Conservation (phyloP, 2,113 vertebrate genomes). For the Dascyllus trimaculatus region DNA sequence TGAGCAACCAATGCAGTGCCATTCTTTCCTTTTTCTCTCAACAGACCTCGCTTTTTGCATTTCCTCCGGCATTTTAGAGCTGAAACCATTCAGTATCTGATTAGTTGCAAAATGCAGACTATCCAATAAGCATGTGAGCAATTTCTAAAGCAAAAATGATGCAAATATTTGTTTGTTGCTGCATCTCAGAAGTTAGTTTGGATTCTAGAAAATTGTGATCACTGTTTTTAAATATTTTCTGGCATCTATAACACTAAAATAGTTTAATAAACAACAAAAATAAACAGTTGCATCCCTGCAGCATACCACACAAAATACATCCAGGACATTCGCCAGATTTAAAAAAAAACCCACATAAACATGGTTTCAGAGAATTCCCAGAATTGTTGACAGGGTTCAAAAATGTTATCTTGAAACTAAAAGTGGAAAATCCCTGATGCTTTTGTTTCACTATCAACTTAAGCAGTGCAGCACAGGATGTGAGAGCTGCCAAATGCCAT, state of each 20-base stretch:
- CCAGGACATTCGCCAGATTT: not conserved
- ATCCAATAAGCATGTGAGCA: no score
- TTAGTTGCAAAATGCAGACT: no score
- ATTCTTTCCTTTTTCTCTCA: no score
- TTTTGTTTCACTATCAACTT: slow-evolving; percentile 25
- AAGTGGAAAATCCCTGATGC: slow-evolving; percentile 37
- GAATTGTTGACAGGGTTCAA: slow-evolving; percentile 34
- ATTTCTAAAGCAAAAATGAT: no score
- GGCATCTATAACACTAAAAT: no score
- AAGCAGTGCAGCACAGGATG: slow-evolving; percentile 49
- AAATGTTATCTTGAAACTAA: slow-evolving; percentile 36
- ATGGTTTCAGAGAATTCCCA: not conserved
- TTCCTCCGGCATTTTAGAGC: no score
- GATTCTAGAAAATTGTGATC: not conserved
- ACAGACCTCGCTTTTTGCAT: no score
- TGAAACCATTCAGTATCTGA: no score
- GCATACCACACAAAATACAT: not conserved
- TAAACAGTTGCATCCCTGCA: not conserved
- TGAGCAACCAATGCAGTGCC: no score
- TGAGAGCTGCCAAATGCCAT: slow-evolving; percentile 41
- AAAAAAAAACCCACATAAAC: not conserved
- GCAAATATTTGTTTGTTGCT: no score
- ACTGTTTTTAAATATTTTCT: not conserved
- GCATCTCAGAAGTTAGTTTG: not conserved
- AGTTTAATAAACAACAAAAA: not conserved